These are phyloP conservation scores for Eriosoma lanigerum DNA, from an alignment of 1,140 invertebrate genomes.

Conservation along the genomic window DNA sequence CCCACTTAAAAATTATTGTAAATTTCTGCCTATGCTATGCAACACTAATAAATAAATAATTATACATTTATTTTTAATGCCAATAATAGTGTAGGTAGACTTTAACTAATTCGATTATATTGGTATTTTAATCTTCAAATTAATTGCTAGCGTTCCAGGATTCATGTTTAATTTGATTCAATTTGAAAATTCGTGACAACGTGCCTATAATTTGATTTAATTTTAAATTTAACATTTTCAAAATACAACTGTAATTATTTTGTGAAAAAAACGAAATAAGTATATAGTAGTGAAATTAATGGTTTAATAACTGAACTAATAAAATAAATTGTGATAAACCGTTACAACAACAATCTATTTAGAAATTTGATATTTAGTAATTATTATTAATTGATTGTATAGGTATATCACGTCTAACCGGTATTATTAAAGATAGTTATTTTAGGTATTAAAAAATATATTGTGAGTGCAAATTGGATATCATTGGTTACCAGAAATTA, in stretches of 20 bases:
- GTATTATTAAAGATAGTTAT: neutral
- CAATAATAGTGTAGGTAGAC: too few relatives aligned
- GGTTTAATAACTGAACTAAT: neutral
- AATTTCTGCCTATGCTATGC: too few relatives aligned
- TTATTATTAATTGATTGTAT: neutral
- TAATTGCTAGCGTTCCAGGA: neutral
- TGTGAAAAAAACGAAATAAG: neutral
- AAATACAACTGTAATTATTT: neutral
- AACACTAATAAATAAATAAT: too few relatives aligned
- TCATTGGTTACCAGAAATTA: too few relatives aligned
- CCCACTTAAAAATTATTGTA: too few relatives aligned
- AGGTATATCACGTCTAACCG: neutral
- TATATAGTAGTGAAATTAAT: conserved; percentile 5
- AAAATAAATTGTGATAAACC: too few relatives aligned
- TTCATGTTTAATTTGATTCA: too few relatives aligned
- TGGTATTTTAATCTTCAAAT: neutral
- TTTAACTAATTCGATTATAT: too few relatives aligned
- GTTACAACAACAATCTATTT: neutral
- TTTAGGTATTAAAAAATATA: too few relatives aligned
- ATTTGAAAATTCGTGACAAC: conserved; percentile 6
- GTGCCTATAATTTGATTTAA: neutral
- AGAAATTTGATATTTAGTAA: neutral
- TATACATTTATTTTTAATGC: too few relatives aligned
- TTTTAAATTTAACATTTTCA: neutral
- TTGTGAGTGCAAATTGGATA: too few relatives aligned